Evolutionary conservation across 2,113 vertebrate species (phyloP).

Genomic region (Tapirus terrestris): DNA sequence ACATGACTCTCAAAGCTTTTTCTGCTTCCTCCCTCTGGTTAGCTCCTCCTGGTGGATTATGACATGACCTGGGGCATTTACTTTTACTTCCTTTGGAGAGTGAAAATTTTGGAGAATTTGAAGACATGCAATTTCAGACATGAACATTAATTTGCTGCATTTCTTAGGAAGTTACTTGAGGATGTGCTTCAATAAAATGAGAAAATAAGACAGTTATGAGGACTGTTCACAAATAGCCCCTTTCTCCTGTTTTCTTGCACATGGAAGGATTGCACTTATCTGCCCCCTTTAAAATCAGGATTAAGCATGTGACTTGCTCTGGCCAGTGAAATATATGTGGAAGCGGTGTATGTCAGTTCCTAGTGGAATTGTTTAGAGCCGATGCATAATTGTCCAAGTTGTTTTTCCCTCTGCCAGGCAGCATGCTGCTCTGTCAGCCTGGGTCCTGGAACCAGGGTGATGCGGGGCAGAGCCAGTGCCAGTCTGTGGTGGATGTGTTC

Average conservation of each 20-base stretch:
- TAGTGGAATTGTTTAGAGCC: neutral
- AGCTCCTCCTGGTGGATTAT: neutral
- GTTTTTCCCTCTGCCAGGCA: neutral
- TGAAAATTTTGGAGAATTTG: neutral
- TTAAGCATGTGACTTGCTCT: neutral
- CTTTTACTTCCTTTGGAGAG: neutral
- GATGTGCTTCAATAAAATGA: neutral
- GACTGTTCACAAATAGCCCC: neutral
- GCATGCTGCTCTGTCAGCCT: neutral
- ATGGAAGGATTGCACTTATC: neutral
- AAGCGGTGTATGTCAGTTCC: neutral
- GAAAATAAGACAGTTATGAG: neutral
- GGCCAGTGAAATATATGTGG: neutral
- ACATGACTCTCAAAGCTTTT: neutral
- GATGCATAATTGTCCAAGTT: neutral
- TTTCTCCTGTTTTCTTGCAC: neutral
- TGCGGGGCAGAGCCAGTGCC: rapidly evolving
- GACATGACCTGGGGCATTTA: neutral
- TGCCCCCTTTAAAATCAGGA: neutral
- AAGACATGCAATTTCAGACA: neutral
- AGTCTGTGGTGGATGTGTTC: rapidly evolving
- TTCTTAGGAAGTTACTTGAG: neutral
- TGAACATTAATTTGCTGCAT: neutral
- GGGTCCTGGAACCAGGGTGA: neutral
- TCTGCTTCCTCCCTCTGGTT: neutral